Conservation (phyloP, 1,140 invertebrate species). For the Mactra quadrangularis region DNA sequence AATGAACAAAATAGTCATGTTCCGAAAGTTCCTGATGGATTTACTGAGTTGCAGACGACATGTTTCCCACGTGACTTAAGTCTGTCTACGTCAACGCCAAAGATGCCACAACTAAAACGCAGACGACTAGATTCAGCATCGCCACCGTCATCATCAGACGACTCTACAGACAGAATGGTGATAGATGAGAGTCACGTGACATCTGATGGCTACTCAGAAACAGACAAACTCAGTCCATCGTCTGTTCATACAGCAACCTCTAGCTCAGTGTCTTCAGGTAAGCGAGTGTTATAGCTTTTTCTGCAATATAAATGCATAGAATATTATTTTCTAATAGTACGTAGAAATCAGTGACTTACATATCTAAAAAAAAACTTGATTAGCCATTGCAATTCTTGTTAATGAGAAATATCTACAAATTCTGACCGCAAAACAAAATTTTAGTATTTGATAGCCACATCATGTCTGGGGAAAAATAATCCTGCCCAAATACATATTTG, state of each 20-base stretch:
- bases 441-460: not conserved
- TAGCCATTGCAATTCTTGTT: too few relatives aligned
- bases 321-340: too few relatives aligned
- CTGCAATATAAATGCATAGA: too few relatives aligned
- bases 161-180: constrained; percentile 35
- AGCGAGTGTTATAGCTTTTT: not conserved
- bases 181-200: constrained; percentile 22
- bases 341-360: too few relatives aligned
- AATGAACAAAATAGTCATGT: not conserved
- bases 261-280: constrained; percentile 28
- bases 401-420: not conserved
- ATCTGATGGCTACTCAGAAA: not conserved
- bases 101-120: constrained; percentile 36
- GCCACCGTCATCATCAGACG: constrained; percentile 31
- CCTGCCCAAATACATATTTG: too few relatives aligned
- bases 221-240: constrained; percentile 27
- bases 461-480: too few relatives aligned
- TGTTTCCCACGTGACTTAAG: not conserved
- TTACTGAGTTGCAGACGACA: not conserved
- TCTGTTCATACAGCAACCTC: not conserved
- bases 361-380: too few relatives aligned
- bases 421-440: not conserved
- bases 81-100: constrained; percentile 42
- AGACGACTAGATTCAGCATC: constrained; percentile 36
- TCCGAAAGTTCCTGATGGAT: too few relatives aligned